These are phyloP conservation scores for Conus canariensis DNA, from an alignment of 2,888 invertebrate species.

Conservation along the genomic window DNA sequence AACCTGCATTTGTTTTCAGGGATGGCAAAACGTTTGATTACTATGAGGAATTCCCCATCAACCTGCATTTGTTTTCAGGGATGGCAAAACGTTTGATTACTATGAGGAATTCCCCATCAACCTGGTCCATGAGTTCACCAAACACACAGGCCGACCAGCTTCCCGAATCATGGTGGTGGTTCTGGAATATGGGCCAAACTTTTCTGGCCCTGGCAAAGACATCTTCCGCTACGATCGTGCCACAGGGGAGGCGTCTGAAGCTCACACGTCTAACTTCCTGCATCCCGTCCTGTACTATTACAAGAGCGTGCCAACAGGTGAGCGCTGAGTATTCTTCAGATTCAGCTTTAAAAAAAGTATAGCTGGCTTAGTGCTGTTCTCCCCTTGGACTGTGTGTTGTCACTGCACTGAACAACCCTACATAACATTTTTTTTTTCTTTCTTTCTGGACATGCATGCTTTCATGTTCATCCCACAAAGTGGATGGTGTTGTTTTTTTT, in stretches of 20 bases:
- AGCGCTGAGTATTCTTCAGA: conserved; percentile 17
- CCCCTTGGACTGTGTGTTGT: too few species aligned
- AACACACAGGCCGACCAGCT: conserved; percentile 72
- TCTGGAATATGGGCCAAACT: conserved; percentile 79
- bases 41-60: conserved; percentile 78
- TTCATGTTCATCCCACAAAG: too few species aligned
- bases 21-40: conserved; percentile 67
- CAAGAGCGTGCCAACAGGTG: conserved; percentile 77
- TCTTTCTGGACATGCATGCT: too few species aligned
- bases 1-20: conserved; percentile 53
- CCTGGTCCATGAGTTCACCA: conserved; percentile 73
- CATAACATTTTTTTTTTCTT: too few species aligned
- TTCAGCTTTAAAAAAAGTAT: background rate
- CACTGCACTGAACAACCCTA: too few species aligned
- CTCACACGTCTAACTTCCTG: conserved; percentile 79
- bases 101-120: conserved; percentile 79
- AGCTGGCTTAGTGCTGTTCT: background rate
- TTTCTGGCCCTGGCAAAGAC: conserved; percentile 78
- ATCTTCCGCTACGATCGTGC: conserved; percentile 78
- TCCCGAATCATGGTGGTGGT: conserved; percentile 72
- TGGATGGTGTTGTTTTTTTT: too few species aligned
- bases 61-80: conserved; percentile 61
- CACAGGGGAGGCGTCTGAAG: conserved; percentile 76
- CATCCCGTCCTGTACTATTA: conserved; percentile 80
- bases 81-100: conserved; percentile 66